phyloP scores from a whole-genome alignment of 92 coral and sea anemone species.

The Actinernus sp. region DNA sequence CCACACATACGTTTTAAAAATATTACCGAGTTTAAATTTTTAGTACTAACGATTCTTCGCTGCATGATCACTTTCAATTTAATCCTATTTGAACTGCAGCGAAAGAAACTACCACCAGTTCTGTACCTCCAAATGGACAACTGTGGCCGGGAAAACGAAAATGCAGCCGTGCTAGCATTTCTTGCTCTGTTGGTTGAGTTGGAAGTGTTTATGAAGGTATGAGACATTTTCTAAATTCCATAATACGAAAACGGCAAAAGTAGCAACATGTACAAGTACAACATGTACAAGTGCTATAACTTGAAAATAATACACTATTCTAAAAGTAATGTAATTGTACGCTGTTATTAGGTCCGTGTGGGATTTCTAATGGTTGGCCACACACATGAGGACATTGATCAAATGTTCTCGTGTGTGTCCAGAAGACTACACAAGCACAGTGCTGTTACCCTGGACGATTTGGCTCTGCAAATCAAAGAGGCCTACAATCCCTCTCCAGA shows the following conservation, averaged over 20 bases:
- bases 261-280: too few species aligned
- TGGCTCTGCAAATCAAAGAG: background rate
- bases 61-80: too few species aligned
- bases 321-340: too few species aligned
- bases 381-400: conserved; percentile 14
- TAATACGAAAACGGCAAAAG: too few species aligned
- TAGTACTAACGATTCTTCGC: too few species aligned
- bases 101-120: conserved; percentile 10
- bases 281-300: too few species aligned
- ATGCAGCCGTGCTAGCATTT: conserved; percentile 7
- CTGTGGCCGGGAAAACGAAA: conserved; percentile 27
- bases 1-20: too few species aligned
- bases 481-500: conserved; percentile 5
- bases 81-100: too few species aligned
- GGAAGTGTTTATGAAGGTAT: conserved; percentile 15
- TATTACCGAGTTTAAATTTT: too few species aligned
- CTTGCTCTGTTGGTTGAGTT: conserved; percentile 8
- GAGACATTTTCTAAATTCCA: too few species aligned
- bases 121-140: conserved; percentile 22
- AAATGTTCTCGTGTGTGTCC: conserved; percentile 13
- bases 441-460: conserved; percentile 6
- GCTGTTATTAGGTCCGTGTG: too few species aligned
- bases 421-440: background rate
- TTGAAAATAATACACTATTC: too few species aligned
- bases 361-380: conserved; percentile 15